Evolutionary conservation across 2,888 invertebrate genomes (phyloP), one percentile per base, ranked within the genome.

Genomic region (Elegia similella): DNA sequence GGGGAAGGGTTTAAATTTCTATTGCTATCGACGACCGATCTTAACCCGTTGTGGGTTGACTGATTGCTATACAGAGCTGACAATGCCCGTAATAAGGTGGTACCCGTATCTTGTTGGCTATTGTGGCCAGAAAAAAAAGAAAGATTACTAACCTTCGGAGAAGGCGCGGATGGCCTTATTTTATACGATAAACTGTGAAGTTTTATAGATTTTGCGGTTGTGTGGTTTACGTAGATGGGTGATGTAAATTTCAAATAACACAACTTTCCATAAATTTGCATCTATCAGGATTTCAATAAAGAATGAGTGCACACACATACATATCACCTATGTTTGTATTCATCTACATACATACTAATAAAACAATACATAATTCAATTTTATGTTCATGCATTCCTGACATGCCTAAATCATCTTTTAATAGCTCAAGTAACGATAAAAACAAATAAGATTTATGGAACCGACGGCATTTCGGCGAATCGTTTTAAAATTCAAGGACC

Each of bases 1-100:
- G 44, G 42, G 52, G 58, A 48, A 47, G 56, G 55, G 58, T 50
- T 58, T 34, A 58, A 53, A 56, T 54, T 58, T 58, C 57, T 61
- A 59, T 57, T 64, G 52, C 56, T 66, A 68, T 69, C 67, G 64
- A 57, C 23, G 43, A 58, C 48, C 61, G 63, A 64, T 65, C 57
- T 55, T 62, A 64, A 64, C 66, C 66, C 63, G 63, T 65, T 62
- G 63, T 64, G 58, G 62, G 66, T 67, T 70, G 69, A 71, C 67
- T 72, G 75, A 74, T 74, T 68, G 66, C 62, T 63, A 61, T 63
- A 65, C 58, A 63, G 56, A 61, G 46, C 64, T 67, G 65, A 72
- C 73, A 72, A 73, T 72, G 66, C 60, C 57, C 62, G 70, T 71
- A 72, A 72, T 69, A 66, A 65, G 64, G 60, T 44, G 64, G 60